Conservation (phyloP, 30 jellyfish, hydroid and myxozoan genomes). For the Nemopilema nomurai region DNA sequence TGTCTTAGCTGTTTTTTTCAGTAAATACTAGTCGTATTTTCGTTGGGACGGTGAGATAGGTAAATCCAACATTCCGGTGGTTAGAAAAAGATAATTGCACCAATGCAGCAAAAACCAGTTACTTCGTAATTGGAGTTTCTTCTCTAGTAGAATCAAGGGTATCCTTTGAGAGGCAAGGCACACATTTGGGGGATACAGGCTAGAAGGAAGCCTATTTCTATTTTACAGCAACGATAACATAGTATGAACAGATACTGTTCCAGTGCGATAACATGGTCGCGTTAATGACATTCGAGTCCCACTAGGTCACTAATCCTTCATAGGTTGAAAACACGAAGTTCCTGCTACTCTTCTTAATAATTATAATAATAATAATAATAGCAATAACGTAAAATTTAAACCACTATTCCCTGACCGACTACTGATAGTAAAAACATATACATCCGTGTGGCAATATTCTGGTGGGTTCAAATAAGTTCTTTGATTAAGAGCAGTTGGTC, state of each 20-base stretch:
- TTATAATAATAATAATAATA: background rate
- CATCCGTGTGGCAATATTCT: constrained; percentile 30
- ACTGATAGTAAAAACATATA: constrained; percentile 57
- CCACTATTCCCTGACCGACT: constrained; percentile 32
- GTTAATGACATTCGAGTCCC: background rate
- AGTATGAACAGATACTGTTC: background rate
- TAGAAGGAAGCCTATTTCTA: background rate
- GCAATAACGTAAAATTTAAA: constrained; percentile 28
- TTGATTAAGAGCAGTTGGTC: background rate
- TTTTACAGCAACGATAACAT: background rate
- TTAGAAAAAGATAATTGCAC: too few relatives aligned
- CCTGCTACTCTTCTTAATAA: background rate
- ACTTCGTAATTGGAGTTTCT: too few relatives aligned
- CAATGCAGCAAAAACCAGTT: too few relatives aligned
- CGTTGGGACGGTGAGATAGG: too few relatives aligned
- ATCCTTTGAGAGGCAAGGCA: background rate
- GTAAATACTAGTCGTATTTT: too few relatives aligned
- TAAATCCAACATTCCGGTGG: too few relatives aligned
- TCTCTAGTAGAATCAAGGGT: too few relatives aligned
- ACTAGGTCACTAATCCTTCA: background rate
- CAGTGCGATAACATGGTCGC: background rate
- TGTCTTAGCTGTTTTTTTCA: too few relatives aligned
- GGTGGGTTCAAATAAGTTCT: background rate
- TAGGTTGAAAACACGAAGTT: background rate
- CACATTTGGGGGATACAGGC: background rate